Percentiles rank a stretch among this genome's conserved stretches.
phyloP scores from a whole-genome alignment of 2,113 vertebrate species.

The Oxygymnocypris stewartii region DNA sequence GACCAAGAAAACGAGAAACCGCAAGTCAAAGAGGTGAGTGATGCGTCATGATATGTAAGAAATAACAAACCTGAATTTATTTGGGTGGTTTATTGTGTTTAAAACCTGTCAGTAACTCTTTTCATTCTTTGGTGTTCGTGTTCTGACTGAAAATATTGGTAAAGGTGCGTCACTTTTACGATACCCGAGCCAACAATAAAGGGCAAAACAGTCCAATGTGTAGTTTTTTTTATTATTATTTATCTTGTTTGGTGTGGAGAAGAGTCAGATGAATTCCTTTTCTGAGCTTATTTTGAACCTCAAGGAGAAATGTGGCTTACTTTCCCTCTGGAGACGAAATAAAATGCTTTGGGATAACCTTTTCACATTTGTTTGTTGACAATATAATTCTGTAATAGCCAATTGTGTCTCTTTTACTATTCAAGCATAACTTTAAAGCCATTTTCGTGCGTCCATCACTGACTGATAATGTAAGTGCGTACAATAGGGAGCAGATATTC shows the following conservation, averaged over 20 bases:
- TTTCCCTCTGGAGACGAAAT: not conserved
- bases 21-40: slow-evolving; percentile 53
- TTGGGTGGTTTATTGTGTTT: not conserved
- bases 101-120: not conserved
- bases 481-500: not conserved
- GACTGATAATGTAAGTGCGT: not conserved
- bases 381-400: not conserved
- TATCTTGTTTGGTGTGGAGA: not conserved
- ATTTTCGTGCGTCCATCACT: no score
- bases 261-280: not conserved
- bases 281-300: not conserved
- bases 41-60: not conserved
- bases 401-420: not conserved
- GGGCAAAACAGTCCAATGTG: not conserved
- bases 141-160: not conserved
- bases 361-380: not conserved
- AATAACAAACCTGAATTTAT: not conserved
- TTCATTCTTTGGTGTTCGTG: not conserved
- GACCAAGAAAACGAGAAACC: slow-evolving; percentile 37
- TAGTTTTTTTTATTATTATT: not conserved
- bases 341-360: not conserved
- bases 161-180: not conserved
- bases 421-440: not conserved
- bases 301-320: not conserved
- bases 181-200: not conserved